phyloP scores from a whole-genome alignment of 92 coral and sea anemone genomes.

The Phenganax subtilis region DNA sequence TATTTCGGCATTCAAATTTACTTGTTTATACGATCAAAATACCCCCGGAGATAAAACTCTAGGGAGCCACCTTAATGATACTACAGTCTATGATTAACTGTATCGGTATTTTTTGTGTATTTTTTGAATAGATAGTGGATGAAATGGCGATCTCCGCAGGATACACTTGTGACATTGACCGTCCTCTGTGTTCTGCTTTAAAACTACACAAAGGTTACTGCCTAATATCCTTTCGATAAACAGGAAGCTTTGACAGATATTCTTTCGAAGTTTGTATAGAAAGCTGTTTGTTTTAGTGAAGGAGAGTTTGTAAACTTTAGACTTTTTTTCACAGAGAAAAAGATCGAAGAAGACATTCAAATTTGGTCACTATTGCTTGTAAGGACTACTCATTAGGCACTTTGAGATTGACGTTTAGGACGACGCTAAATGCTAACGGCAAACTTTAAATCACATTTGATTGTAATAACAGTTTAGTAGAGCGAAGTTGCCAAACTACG shows the following conservation, averaged over 20 bases:
- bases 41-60: no score
- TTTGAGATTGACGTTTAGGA: no score
- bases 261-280: background rate
- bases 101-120: background rate
- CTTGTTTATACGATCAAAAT: no score
- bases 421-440: no score
- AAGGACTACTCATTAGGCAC: background rate
- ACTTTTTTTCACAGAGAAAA: conserved; percentile 62
- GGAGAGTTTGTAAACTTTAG: background rate
- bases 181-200: conserved; percentile 70
- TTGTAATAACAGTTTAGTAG: no score
- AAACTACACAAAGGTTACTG: conserved; percentile 63
- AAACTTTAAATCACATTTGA: no score
- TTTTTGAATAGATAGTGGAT: conserved; percentile 54
- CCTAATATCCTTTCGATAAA: background rate
- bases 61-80: no score
- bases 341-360: conserved; percentile 72
- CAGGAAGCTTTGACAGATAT: background rate
- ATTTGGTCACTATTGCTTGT: conserved; percentile 85
- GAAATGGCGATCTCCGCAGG: conserved; percentile 97
- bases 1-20: no score
- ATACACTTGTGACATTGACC: conserved; percentile 66
- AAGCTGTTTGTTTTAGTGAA: background rate
- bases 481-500: no score
- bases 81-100: no score